phyloP scores from a whole-genome alignment of 2,113 vertebrate species.

The Apus apus region DNA sequence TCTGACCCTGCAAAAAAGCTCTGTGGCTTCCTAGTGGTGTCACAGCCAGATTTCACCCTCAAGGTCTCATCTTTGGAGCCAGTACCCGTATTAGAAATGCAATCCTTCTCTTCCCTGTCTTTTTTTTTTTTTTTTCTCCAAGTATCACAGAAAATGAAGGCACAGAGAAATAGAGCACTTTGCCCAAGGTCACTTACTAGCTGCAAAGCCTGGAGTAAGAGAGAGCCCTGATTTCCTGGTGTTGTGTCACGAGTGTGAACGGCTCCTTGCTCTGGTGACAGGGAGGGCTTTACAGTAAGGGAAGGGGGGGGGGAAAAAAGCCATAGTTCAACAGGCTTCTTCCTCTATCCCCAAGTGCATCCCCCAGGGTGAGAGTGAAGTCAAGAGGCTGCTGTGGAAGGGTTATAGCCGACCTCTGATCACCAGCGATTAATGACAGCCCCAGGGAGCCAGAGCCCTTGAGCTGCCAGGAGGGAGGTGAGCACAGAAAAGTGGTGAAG shows the following conservation, averaged over 20 bases:
- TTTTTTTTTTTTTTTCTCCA: neutral
- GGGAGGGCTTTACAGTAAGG: slow-evolving; percentile 11
- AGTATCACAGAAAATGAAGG: neutral
- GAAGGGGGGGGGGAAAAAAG: too few relatives aligned
- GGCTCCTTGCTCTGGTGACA: slow-evolving; percentile 47
- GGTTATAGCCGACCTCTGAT: slow-evolving; percentile 63
- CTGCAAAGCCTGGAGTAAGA: neutral
- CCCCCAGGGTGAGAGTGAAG: slow-evolving; percentile 52
- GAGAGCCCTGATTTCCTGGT: slow-evolving; percentile 13
- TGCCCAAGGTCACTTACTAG: slow-evolving; percentile 35
- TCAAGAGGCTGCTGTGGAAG: slow-evolving; percentile 64
- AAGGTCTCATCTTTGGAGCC: neutral
- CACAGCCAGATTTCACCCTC: neutral
- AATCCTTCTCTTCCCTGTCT: neutral
- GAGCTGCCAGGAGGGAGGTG: slow-evolving; percentile 61
- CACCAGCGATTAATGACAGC: slow-evolving; percentile 65
- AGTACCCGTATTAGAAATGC: neutral
- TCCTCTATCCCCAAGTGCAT: slow-evolving; percentile 32
- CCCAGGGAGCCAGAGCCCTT: slow-evolving; percentile 45
- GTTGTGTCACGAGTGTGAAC: slow-evolving; percentile 10
- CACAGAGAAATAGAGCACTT: neutral
- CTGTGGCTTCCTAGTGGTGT: neutral
- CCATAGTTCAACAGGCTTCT: slow-evolving; percentile 45
- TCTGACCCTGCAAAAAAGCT: neutral
- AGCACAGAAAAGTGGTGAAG: neutral